Base-by-base conservation (phyloP, 2,113 vertebrate genomes). In the Australoheros scitulus region DNA sequence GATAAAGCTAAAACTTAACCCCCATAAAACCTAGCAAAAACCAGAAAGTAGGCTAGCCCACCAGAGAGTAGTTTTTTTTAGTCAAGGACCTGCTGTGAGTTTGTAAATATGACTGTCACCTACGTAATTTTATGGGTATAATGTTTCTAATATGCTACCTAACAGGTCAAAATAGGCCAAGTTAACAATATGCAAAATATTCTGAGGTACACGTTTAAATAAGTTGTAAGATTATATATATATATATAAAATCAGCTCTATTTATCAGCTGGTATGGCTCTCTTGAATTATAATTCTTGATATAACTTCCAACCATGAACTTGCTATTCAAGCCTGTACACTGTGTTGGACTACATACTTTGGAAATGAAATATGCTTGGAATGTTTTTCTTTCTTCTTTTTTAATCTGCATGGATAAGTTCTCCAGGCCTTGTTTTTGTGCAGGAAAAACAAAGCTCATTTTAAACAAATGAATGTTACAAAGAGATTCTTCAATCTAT, bases 401-500 rank as follows among this genome's bases (percentile, higher is more conserved):
- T 18, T 26, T 47, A 47, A 13, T 76, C 70, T 75, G 76, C 59
- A 26, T 38, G 65, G 22, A 29, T 36, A 74, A 57, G 7, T 70
- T 50, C 64, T 76, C 9, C 56, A n/a, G 85, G 61, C 41, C 77
- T 61, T 82, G 77, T 64, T 61, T 75, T 59, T 11, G 60, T 80
- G 57, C 85, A 80, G 85, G 81, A 90, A 87, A 88, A 90, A 87
- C 64, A 88, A 79, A 92, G 87, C 88, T 90, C 80, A 89, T 94
- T 85, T 89, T 87, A 87, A 89, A 92, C 87, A 95, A 95, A 94
- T 94, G 85, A 89, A 90, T 90, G 88, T 91, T 92, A 74, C 87
- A 90, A 88, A 94, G 87, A 93, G 82, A 95, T 95, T 82, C 85
- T 90, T 95, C 93, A 92, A 90, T 91, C 92, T 81, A 88, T 95